These are phyloP conservation scores for Melipona quadrifasciata DNA, from an alignment of 1,140 invertebrate species.

Conservation along the genomic window DNA sequence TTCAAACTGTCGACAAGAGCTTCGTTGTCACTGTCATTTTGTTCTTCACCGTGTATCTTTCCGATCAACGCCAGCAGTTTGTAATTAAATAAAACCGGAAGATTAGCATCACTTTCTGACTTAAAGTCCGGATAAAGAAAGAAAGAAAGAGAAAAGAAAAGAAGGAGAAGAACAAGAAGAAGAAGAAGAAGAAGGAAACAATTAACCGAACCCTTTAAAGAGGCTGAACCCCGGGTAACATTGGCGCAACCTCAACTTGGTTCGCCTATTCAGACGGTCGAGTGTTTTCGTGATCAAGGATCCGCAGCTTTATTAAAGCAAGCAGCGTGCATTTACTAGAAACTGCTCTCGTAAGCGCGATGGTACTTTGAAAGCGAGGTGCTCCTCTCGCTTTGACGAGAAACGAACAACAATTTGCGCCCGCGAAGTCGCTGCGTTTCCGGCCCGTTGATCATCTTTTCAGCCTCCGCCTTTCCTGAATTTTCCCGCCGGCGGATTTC, in stretches of 20 bases:
- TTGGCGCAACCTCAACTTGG: not conserved
- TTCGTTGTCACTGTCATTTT: too few relatives aligned
- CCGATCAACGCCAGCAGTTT: not conserved
- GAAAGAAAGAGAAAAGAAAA: not conserved
- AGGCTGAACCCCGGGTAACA: constrained; percentile 3
- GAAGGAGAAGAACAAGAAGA: not conserved
- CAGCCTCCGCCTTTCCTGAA: not conserved
- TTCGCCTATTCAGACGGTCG: constrained; percentile 25
- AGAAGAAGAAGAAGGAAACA: not conserved
- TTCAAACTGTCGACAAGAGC: too few relatives aligned
- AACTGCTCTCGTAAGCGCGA: constrained; percentile 34
- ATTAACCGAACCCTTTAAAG: constrained; percentile 14
- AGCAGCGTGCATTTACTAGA: constrained; percentile 36
- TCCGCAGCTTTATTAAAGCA: constrained; percentile 46
- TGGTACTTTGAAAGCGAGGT: constrained; percentile 7
- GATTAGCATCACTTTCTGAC: not conserved
- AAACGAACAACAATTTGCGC: constrained; percentile 49
- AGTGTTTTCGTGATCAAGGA: constrained; percentile 52
- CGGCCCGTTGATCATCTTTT: constrained; percentile 33
- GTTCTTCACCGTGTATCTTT: too few relatives aligned
- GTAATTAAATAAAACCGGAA: constrained; percentile 1
- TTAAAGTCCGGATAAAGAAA: too few relatives aligned
- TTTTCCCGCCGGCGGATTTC: constrained; percentile 11
- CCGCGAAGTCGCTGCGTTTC: constrained; percentile 12
- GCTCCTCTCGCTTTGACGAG: constrained; percentile 15